Conservation (phyloP, 2,888 invertebrate genomes). For the Parnassius mnemosyne region DNA sequence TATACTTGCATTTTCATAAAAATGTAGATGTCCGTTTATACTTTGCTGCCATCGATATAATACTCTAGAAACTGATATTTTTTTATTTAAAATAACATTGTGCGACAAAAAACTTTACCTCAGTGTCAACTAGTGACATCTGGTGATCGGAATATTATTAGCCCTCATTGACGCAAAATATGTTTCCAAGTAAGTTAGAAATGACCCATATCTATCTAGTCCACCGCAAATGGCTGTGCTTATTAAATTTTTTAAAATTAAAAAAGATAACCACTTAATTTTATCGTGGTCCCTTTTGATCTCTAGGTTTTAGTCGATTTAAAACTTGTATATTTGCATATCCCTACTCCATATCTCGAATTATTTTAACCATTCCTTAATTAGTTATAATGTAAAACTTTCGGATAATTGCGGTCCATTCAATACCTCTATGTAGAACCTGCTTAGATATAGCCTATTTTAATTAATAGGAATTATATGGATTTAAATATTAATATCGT, state of each 20-base stretch:
- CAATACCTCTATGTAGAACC: constrained; percentile 49
- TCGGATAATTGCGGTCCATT: constrained; percentile 51
- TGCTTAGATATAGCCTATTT: constrained; percentile 10
- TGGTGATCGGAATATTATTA: too few species aligned
- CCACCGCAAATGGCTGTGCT: constrained; percentile 77
- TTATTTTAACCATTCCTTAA: constrained; percentile 21
- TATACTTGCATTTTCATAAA: too few species aligned
- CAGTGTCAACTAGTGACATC: too few species aligned
- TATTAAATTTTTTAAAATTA: constrained; percentile 45
- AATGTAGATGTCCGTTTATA: too few species aligned
- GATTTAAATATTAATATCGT: background rate
- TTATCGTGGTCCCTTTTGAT: constrained; percentile 44
- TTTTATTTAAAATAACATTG: too few species aligned
- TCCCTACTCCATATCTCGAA: constrained; percentile 36
- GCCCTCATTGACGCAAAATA: background rate
- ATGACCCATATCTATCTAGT: constrained; percentile 46
- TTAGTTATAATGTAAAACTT: constrained; percentile 31
- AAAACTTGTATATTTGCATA: constrained; percentile 41
- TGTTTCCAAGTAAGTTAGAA: constrained; percentile 42
- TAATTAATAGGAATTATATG: background rate
- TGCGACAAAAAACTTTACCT: too few species aligned
- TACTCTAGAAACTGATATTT: too few species aligned
- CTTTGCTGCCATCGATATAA: too few species aligned
- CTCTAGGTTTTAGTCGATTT: constrained; percentile 32
- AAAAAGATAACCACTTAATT: constrained; percentile 45